These are phyloP conservation scores for Habroteleia sp. DNA, from an alignment of 2,888 invertebrate species.

Conservation along the genomic window DNA sequence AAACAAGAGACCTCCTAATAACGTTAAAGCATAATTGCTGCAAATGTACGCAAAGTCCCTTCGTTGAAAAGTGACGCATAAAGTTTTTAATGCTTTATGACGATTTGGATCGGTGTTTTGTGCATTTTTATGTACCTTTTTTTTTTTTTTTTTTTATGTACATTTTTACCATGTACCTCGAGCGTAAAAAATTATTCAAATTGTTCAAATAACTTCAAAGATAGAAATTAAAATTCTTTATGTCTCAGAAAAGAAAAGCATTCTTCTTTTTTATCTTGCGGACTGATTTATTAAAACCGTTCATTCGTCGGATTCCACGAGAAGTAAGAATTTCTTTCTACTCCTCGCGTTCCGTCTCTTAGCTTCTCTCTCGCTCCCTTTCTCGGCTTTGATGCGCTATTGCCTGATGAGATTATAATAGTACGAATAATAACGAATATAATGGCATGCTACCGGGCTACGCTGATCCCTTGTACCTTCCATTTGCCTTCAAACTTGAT, in stretches of 20 bases:
- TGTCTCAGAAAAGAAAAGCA: slow-evolving; percentile 13
- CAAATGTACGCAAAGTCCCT: too few relatives aligned
- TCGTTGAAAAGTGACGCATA: too few relatives aligned
- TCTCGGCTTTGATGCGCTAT: slow-evolving; percentile 47
- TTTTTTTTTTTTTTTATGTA: too few relatives aligned
- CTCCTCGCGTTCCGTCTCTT: too few relatives aligned
- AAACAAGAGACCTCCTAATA: not conserved
- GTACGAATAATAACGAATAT: slow-evolving; percentile 59
- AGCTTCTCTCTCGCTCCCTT: too few relatives aligned
- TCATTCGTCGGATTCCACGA: slow-evolving; percentile 42
- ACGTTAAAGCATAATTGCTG: too few relatives aligned
- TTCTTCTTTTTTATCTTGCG: slow-evolving; percentile 21
- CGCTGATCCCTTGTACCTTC: slow-evolving; percentile 43
- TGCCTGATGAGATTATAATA: slow-evolving; percentile 58
- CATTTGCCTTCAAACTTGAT: slow-evolving; percentile 17
- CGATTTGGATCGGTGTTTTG: too few relatives aligned
- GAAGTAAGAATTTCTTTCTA: slow-evolving; percentile 33
- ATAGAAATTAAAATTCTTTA: slow-evolving; percentile 29
- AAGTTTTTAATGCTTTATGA: too few relatives aligned
- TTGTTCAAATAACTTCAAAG: slow-evolving; percentile 26
- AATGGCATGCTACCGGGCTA: slow-evolving; percentile 55
- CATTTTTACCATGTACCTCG: not conserved
- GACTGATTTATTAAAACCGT: slow-evolving; percentile 51
- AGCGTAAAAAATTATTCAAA: slow-evolving; percentile 7
- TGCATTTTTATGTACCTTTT: too few relatives aligned